Evolutionary conservation across 2,113 vertebrate genomes (phyloP), one percentile per base, ranked within the genome.

Genomic region (Gallinago media): DNA sequence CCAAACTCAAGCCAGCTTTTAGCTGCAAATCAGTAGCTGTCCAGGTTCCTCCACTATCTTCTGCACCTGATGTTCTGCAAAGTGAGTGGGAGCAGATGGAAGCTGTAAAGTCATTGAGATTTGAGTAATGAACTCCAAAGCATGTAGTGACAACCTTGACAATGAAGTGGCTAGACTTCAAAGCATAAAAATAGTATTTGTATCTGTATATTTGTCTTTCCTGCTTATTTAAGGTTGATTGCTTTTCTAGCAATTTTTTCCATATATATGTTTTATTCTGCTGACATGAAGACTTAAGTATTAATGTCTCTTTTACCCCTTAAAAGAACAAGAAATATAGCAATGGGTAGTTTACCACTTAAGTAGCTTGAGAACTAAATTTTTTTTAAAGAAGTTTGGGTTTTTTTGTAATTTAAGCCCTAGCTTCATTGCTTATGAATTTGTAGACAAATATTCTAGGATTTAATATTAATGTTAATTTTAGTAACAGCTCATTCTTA

Each of bases 101-200:
- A 76, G 23, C 71, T 23, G 21, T 2, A 1, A 40, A 71, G 29
- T 85, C 29, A 42, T 3, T 72, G 85, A 49, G 34, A 58, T 85
- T 70, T 89, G 91, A 92, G 68, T 84, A 89, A 85, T 89, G 81
- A 87, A 75, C 54, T 80, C 55, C 47, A 68, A 88, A 90, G 73
- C 21, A 25, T 56, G 12, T 92, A 58, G 85, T 85, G 85, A 92
- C 88, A 93, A 19, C 84, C 72, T 74, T 91, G 77, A 76, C 80
- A 84, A 72, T 74, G 47, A 79, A 61, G 42, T 86, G 49, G 38
- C 73, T 62, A 40, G 58, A 44, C 17, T 67, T 70, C 55, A 75
- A 78, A 86, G 34, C 22, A 17, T 68, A 76, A 58, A 86, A 86
- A 36, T 74, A 32, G 3, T 61, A 54, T 15, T 50, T 59, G 18